Conservation (phyloP, 2,888 invertebrate genomes). For the Morinoia aosen region DNA sequence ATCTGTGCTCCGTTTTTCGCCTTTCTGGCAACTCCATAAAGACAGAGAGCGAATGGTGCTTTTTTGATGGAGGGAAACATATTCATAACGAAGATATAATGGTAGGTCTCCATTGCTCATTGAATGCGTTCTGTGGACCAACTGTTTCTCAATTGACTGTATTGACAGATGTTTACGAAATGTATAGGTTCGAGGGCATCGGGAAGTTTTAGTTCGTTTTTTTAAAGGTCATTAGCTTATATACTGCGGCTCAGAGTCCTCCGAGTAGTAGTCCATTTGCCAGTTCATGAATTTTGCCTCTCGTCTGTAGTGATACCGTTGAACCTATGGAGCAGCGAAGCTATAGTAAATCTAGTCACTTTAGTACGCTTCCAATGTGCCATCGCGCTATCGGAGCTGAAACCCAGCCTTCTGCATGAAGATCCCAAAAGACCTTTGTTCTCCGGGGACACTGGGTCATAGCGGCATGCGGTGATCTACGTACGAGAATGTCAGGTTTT, state of each 20-base stretch:
- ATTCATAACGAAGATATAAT: conserved; percentile 10
- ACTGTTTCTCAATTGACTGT: not conserved
- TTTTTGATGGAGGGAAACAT: conserved; percentile 8
- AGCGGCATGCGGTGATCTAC: too few species aligned
- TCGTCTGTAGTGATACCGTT: not conserved
- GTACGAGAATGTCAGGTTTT: too few species aligned
- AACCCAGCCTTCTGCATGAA: too few species aligned
- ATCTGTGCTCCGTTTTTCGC: not conserved
- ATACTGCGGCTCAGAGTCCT: not conserved
- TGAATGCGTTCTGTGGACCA: not conserved
- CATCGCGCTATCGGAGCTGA: too few species aligned
- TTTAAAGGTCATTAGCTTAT: not conserved
- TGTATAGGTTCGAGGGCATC: not conserved
- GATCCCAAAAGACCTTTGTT: too few species aligned
- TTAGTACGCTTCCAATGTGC: too few species aligned
- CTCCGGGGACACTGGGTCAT: too few species aligned
- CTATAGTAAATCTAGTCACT: too few species aligned
- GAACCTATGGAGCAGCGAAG: too few species aligned
- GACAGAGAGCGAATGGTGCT: conserved; percentile 12
- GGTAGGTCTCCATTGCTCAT: not conserved
- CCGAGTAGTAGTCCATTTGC: not conserved
- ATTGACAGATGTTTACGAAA: not conserved
- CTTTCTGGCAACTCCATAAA: conserved; percentile 17
- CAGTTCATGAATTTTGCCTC: not conserved
- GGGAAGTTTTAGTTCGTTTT: not conserved